These are phyloP conservation scores for Leptinotarsa tumamoca DNA, from an alignment of 2,888 invertebrate genomes.

Conservation along the genomic window DNA sequence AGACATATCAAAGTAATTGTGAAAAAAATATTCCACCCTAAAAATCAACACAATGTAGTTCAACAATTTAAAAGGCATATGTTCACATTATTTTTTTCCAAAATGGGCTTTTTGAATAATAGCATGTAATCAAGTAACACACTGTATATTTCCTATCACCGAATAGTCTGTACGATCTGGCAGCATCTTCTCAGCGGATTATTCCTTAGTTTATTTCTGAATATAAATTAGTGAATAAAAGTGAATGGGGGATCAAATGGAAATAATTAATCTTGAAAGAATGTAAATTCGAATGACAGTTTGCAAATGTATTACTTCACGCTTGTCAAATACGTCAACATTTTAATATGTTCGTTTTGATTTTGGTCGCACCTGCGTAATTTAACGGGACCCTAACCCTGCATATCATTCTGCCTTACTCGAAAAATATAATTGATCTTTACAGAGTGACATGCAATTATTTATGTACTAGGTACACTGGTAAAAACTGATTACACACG, in stretches of 20 bases:
- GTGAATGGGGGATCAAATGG: background rate
- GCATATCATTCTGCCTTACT: background rate
- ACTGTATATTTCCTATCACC: no score
- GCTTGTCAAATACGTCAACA: constrained; percentile 1
- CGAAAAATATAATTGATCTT: constrained; percentile 4
- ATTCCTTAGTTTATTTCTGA: no score
- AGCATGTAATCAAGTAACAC: no score
- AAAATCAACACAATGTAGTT: no score
- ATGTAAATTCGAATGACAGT: constrained; percentile 7
- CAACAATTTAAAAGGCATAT: no score
- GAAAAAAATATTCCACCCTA: no score
- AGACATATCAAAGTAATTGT: no score
- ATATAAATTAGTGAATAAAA: no score
- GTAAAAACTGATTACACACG: background rate
- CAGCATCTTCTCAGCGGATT: no score
- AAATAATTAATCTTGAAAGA: background rate
- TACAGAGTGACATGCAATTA: background rate
- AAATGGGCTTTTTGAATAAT: no score
- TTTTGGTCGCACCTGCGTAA: background rate
- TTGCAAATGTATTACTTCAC: background rate
- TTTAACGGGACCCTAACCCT: background rate
- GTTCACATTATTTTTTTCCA: no score
- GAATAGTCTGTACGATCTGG: no score
- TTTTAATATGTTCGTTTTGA: background rate
- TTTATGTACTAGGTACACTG: background rate